Evolutionary conservation across 1,140 invertebrate genomes (phyloP).

Genomic region (Drosophila virilis): DNA sequence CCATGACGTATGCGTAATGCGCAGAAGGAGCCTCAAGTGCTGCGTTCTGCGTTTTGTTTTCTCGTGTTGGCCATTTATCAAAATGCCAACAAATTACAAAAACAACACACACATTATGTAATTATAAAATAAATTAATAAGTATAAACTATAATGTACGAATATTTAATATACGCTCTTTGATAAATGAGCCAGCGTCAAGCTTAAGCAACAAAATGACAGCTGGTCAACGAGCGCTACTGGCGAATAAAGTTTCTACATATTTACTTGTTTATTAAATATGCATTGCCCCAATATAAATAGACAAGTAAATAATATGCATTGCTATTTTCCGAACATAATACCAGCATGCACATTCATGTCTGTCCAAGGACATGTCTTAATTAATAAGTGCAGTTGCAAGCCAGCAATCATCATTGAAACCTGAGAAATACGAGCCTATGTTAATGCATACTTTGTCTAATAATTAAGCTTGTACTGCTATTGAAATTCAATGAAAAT

Average conservation of each 20-base stretch:
- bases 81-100: slow-evolving; percentile 31
- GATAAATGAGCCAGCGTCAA: slow-evolving; percentile 36
- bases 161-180: background rate
- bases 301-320: too few species aligned
- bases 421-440: background rate
- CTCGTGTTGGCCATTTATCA: slow-evolving; percentile 57
- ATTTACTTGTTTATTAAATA: too few species aligned
- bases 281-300: too few species aligned
- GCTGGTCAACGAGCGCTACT: background rate
- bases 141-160: background rate
- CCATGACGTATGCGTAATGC: slow-evolving; percentile 61
- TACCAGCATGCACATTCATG: background rate
- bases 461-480: background rate
- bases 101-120: slow-evolving; percentile 38
- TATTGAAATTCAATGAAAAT: background rate
- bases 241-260: background rate
- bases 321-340: slow-evolving; percentile 1
- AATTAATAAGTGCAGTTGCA: slow-evolving; percentile 14
- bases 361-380: slow-evolving; percentile 1
- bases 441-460: background rate
- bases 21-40: slow-evolving; percentile 5
- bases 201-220: background rate
- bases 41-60: slow-evolving; percentile 1
- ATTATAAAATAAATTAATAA: slow-evolving; percentile 56
- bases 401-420: slow-evolving; percentile 5